Evolutionary conservation across 2,113 vertebrate genomes (phyloP), one percentile per base, ranked within the genome.

Genomic region (Ranitomeya variabilis): DNA sequence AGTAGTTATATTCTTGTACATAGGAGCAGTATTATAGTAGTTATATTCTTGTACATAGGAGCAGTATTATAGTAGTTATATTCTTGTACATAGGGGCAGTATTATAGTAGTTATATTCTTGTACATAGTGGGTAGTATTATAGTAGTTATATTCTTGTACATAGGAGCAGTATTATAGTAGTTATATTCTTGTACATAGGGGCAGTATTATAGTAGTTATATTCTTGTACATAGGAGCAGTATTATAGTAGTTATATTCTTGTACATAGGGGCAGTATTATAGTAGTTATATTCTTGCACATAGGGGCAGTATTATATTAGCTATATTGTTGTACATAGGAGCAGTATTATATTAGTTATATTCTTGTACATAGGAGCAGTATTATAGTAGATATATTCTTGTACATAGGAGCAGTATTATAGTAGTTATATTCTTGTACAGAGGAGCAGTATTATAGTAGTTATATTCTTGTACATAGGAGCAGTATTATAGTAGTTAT

Each of bases 51-150:
- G 7, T n/a, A n/a, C 6, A 4, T 67, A 7, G 55, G 7, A 2
- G 55, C 55, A 57, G 55, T 57, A 57, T 57, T 57, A 9, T 57
- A 57, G 55, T 2, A 57, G 55, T 57, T 57, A 57, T 31, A 31
- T 31, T 31, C 26, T 31, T 31, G 26, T 31, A 31, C 26, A 1
- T 31, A 31, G 26, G 26, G 26, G 26, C 26, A 31, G 26, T 31
- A 31, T 71, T 71, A 71, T 31, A 71, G 67, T 71, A 71, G 67
- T 14, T 71, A 71, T 71, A 26, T 71, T 71, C 67, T 26, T 71
- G 67, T 31, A 31, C 23, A 71, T 71, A 71, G 67, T 1, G 67
- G 1, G n/a, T 11, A 71, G 67, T 71, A 71, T 26, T 71, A 31
- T 71, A 71, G 67, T 13, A 26, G 12, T 71, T 26, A 14, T 31